These are phyloP conservation scores for Guaruba guarouba DNA, from an alignment of 2,113 vertebrate species.

Conservation along the genomic window DNA sequence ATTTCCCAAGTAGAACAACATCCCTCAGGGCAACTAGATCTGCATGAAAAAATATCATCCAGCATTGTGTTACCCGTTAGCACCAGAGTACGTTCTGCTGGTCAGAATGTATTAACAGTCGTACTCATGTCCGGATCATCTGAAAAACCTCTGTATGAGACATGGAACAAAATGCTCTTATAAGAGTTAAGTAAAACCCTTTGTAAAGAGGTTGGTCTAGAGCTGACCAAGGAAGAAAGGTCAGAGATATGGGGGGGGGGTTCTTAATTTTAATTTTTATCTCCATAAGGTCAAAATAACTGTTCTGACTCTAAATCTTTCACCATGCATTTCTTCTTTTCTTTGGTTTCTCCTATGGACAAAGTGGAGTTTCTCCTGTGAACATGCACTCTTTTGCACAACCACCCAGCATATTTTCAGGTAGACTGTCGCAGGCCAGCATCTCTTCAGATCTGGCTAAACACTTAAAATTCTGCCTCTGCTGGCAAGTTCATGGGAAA, in stretches of 20 bases:
- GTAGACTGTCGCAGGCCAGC: background rate
- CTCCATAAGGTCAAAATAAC: background rate
- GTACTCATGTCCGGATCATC: background rate
- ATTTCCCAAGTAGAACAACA: background rate
- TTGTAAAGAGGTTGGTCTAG: background rate
- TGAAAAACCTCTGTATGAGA: background rate
- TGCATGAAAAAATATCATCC: background rate
- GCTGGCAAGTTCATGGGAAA: background rate
- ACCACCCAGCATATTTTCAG: background rate
- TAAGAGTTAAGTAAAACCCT: background rate
- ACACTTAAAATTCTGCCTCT: background rate
- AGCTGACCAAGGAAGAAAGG: background rate
- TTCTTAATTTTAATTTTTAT: background rate
- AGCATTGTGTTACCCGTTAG: background rate
- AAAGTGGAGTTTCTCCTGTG: background rate
- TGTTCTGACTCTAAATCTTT: background rate
- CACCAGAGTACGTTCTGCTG: background rate
- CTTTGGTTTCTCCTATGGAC: background rate
- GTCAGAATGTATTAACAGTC: background rate
- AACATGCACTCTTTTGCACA: background rate
- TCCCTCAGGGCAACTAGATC: background rate
- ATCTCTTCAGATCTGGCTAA: background rate
- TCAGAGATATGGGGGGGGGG: rapidly evolving
- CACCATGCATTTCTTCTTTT: background rate
- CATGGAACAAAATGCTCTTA: background rate